Evolutionary conservation across 1,140 invertebrate species (phyloP).

Genomic region (Calephelis nemesis): DNA sequence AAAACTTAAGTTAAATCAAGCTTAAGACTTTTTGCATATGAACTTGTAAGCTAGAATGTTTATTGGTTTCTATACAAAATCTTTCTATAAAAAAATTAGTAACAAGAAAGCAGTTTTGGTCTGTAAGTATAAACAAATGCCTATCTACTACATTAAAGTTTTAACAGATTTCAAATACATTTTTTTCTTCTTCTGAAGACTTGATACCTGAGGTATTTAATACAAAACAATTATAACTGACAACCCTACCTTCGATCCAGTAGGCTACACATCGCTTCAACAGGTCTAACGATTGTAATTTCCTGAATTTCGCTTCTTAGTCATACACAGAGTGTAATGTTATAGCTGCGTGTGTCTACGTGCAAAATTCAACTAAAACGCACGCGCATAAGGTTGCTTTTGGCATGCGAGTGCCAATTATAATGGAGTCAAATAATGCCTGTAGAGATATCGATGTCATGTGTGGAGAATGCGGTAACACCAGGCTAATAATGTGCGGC

Average conservation of each 20-base stretch:
- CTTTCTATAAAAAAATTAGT: too few species aligned
- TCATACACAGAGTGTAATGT: conserved; percentile 25
- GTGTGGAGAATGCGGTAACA: conserved; percentile 44
- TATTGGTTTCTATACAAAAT: too few species aligned
- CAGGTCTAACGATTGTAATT: conserved; percentile 43
- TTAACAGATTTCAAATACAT: too few species aligned
- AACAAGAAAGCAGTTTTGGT: too few species aligned
- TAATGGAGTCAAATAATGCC: conserved; percentile 18
- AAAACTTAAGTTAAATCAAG: too few species aligned
- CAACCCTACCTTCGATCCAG: conserved; percentile 3
- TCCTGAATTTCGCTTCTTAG: conserved; percentile 40
- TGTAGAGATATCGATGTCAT: conserved; percentile 36
- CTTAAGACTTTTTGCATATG: too few species aligned
- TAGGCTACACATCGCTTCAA: conserved; percentile 35
- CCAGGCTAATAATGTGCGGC: conserved; percentile 44
- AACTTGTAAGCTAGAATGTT: too few species aligned
- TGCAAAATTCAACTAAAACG: neutral
- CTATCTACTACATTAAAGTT: too few species aligned
- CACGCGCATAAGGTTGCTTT: neutral
- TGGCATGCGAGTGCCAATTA: conserved; percentile 1
- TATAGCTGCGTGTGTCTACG: neutral
- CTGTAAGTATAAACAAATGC: too few species aligned
- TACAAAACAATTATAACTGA: too few species aligned
- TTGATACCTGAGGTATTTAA: too few species aligned
- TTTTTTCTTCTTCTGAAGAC: too few species aligned